Conservation (phyloP, 2,797 vertebrate species). For the Argya squamiceps region DNA sequence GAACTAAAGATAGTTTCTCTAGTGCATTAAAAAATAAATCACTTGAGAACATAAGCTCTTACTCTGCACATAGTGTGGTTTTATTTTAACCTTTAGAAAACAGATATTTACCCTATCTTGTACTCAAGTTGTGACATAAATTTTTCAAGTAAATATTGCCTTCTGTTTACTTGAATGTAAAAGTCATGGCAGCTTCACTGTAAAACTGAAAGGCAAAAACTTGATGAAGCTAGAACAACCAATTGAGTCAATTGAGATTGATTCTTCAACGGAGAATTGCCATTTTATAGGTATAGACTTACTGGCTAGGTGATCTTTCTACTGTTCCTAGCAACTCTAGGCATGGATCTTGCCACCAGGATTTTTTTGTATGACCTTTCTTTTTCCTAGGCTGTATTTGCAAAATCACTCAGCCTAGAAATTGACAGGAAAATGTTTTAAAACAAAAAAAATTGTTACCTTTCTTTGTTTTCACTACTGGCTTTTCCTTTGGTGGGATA, state of each 20-base stretch:
- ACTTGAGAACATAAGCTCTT: not conserved
- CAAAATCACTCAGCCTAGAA: not conserved
- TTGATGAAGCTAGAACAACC: not conserved
- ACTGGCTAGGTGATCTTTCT: not conserved
- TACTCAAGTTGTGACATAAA: not conserved
- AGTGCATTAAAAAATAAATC: not conserved
- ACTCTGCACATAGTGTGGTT: not conserved
- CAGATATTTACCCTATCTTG: not conserved
- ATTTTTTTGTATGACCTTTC: not conserved
- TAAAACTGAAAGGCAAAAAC: not conserved
- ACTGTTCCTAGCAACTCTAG: not conserved
- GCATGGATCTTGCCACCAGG: not conserved
- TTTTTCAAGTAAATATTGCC: not conserved
- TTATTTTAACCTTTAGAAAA: not conserved
- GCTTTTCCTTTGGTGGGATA: slow-evolving; percentile 93
- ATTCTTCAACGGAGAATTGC: fast-evolving
- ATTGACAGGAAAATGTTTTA: not conserved
- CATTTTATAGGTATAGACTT: not conserved
- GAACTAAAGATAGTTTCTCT: not conserved
- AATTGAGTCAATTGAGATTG: not conserved
- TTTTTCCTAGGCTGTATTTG: not conserved
- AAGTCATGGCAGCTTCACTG: not conserved
- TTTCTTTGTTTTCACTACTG: slow-evolving; percentile 78
- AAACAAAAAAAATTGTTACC: slow-evolving; percentile 71
- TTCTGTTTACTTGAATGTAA: not conserved